These are phyloP conservation scores for Sepioteuthis lessoniana DNA, from an alignment of 2,888 invertebrate species.

Conservation along the genomic window DNA sequence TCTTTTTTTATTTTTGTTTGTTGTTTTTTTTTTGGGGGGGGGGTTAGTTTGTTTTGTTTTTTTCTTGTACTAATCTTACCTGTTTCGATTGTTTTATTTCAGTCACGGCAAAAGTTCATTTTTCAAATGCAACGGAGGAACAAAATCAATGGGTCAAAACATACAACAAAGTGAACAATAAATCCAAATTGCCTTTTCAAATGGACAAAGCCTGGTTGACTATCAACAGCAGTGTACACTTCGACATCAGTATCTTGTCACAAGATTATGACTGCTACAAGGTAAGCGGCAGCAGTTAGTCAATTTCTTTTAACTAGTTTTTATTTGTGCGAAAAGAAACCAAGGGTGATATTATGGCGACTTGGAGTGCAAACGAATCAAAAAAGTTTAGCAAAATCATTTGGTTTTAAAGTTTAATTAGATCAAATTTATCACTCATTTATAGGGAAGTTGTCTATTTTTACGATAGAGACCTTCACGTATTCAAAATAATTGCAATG, in stretches of 20 bases:
- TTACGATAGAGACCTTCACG: too few species aligned
- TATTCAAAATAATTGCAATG: too few species aligned
- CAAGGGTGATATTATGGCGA: too few species aligned
- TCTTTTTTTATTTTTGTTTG: too few species aligned
- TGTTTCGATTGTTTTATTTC: not conserved
- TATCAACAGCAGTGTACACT: constrained; percentile 60
- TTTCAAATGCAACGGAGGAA: not conserved
- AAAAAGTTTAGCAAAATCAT: too few species aligned
- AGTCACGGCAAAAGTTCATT: not conserved
- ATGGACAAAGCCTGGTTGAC: constrained; percentile 66
- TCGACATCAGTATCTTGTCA: constrained; percentile 60
- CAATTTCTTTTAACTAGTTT: not conserved
- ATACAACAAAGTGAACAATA: constrained; percentile 33
- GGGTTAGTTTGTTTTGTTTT: not conserved
- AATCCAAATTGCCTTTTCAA: constrained; percentile 54
- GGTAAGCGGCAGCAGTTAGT: constrained; percentile 53
- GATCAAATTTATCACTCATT: too few species aligned
- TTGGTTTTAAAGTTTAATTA: too few species aligned
- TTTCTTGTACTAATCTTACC: not conserved
- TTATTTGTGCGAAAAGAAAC: too few species aligned
- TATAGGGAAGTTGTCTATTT: too few species aligned
- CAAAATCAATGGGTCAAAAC: constrained; percentile 35
- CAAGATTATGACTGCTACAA: constrained; percentile 65
- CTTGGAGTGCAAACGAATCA: too few species aligned
- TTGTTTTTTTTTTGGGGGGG: not conserved